Evolutionary conservation across 1,140 invertebrate genomes (phyloP).

Genomic region (Pteromalus puparum): DNA sequence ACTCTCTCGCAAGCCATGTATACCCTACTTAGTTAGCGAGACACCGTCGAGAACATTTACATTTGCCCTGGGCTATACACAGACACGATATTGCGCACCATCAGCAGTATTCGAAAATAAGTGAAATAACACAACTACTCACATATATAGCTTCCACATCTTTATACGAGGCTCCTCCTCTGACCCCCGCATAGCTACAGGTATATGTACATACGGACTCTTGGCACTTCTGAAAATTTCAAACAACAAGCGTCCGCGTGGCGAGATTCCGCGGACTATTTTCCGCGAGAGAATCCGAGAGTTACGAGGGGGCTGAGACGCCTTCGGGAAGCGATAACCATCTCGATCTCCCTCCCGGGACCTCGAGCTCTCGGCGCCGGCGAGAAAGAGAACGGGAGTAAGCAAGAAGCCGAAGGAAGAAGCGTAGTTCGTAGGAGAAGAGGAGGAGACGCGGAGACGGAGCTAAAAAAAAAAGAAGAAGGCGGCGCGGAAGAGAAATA

Average conservation of each 20-base stretch:
- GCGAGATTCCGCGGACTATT: conserved; percentile 45
- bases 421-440: background rate
- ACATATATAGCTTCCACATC: background rate
- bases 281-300: conserved; percentile 53
- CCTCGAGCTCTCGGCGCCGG: conserved; percentile 23
- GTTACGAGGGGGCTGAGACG: conserved; percentile 50
- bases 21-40: too few relatives aligned
- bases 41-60: too few relatives aligned
- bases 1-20: too few relatives aligned
- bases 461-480: conserved; percentile 17
- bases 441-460: conserved; percentile 2
- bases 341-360: conserved; percentile 38
- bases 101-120: too few relatives aligned
- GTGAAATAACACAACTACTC: too few relatives aligned
- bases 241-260: conserved; percentile 1
- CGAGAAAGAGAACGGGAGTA: conserved; percentile 33
- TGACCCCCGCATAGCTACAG: background rate
- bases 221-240: conserved; percentile 13
- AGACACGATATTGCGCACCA: too few relatives aligned
- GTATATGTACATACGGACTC: background rate
- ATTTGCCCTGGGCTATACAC: too few relatives aligned
- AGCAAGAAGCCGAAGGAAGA: background rate
- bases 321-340: conserved; percentile 52
- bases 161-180: background rate
- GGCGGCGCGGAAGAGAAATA: conserved; percentile 24